These are phyloP conservation scores for Hymenochirus boettgeri DNA, from an alignment of 2,113 vertebrate genomes.

Conservation along the genomic window DNA sequence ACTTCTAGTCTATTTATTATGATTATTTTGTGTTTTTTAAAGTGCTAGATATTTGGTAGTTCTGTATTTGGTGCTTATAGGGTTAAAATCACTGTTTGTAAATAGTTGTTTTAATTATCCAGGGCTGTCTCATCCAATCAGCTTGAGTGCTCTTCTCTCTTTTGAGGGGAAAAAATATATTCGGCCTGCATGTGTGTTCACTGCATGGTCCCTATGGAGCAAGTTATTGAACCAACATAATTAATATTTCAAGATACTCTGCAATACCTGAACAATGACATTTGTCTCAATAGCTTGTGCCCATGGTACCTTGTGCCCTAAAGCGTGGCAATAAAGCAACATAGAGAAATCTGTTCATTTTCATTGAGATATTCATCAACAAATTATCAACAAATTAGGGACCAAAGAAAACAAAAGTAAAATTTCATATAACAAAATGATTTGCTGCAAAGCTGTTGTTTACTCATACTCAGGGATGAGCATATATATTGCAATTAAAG, in stretches of 20 bases:
- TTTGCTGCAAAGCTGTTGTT: too few relatives aligned
- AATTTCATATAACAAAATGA: too few relatives aligned
- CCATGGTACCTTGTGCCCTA: not conserved
- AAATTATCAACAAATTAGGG: too few relatives aligned
- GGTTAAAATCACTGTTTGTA: not conserved
- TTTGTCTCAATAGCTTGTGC: not conserved
- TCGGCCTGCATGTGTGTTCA: too few relatives aligned
- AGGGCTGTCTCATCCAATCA: not conserved
- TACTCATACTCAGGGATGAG: too few relatives aligned
- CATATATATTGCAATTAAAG: too few relatives aligned
- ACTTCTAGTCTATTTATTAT: constrained; percentile 15
- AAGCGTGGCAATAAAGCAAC: not conserved
- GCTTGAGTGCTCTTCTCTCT: not conserved
- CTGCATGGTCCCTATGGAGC: not conserved
- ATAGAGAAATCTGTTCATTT: not conserved
- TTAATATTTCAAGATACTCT: not conserved
- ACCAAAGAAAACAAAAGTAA: too few relatives aligned
- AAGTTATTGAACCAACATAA: not conserved
- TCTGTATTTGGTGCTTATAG: too few relatives aligned
- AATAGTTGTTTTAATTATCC: not conserved
- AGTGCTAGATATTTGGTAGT: not conserved
- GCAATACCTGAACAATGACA: not conserved
- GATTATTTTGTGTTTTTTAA: too few relatives aligned
- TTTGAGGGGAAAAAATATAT: not conserved
- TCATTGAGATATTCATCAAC: too few relatives aligned